A percentile compares a stretch with the other conserved stretches of the same genome.
Evolutionary conservation across 1,140 invertebrate genomes (phyloP).

Genomic region (Cecropterus lyciades): DNA sequence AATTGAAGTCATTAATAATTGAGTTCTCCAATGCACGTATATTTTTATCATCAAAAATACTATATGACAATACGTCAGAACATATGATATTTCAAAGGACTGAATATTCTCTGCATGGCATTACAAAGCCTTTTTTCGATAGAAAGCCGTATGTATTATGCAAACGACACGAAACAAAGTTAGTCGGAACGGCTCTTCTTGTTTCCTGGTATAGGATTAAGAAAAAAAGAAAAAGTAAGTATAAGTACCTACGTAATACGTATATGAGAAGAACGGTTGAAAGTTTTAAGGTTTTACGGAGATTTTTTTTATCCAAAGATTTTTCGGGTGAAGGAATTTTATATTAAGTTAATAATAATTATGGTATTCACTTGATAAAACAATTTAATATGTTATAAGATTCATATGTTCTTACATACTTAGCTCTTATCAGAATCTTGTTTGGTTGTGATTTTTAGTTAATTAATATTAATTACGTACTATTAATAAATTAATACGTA

Average conservation of each 20-base stretch:
- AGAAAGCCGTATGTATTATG: conserved; percentile 21
- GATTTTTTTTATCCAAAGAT: neutral
- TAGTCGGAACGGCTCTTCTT: conserved; percentile 16
- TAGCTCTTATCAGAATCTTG: too few relatives aligned
- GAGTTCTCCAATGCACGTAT: too few relatives aligned
- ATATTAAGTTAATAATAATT: too few relatives aligned
- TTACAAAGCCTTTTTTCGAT: conserved; percentile 14
- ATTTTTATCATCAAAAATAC: too few relatives aligned
- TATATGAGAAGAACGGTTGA: neutral
- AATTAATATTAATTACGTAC: too few relatives aligned
- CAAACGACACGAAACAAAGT: conserved; percentile 30
- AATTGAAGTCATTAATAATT: too few relatives aligned
- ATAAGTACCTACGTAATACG: conserved; percentile 11
- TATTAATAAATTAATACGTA: too few relatives aligned
- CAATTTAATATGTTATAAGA: too few relatives aligned
- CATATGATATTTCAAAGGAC: neutral
- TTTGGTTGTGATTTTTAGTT: too few relatives aligned
- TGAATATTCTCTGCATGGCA: neutral
- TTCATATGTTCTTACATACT: too few relatives aligned
- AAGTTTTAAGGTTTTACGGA: neutral
- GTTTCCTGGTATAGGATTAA: conserved; percentile 22
- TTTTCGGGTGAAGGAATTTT: too few relatives aligned
- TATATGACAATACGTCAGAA: neutral
- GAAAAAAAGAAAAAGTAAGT: conserved; percentile 9
- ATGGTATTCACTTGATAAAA: too few relatives aligned